Evolutionary conservation across 1,140 invertebrate genomes (phyloP).

Genomic region (Trichonephila clavata): DNA sequence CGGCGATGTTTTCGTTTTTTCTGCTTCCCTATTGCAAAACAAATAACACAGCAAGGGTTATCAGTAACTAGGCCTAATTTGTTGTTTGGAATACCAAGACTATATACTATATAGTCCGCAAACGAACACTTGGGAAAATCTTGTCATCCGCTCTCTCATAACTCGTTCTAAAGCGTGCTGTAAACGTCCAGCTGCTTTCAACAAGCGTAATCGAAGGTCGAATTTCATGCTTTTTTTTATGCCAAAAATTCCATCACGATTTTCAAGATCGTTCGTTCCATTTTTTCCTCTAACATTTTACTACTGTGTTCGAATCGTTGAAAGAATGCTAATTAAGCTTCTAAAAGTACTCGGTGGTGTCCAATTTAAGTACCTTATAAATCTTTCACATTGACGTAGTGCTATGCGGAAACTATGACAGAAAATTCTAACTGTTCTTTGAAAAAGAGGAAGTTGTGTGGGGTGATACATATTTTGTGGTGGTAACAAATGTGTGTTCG

Average conservation of each 20-base stretch:
- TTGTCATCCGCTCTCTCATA: not conserved
- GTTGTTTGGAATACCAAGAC: not conserved
- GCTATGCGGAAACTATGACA: conserved; percentile 3
- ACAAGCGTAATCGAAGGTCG: conserved; percentile 8
- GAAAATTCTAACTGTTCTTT: not conserved
- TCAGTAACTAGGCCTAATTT: not conserved
- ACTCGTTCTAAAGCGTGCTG: not conserved
- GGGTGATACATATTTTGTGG: not conserved
- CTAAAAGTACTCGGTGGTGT: conserved; percentile 32
- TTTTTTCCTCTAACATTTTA: not conserved
- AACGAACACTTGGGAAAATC: not conserved
- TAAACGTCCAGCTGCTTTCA: conserved; percentile 7
- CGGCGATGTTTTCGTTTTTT: not conserved
- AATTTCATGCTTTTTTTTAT: not conserved
- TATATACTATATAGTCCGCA: not conserved
- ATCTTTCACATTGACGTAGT: not conserved
- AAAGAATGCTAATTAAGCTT: conserved; percentile 30
- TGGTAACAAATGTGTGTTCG: not conserved
- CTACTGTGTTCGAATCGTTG: not conserved
- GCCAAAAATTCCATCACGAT: not conserved
- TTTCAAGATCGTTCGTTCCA: conserved; percentile 17
- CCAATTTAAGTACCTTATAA: conserved; percentile 20
- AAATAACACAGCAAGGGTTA: not conserved
- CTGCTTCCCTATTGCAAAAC: not conserved
- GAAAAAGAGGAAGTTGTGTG: conserved; percentile 4